Base-by-base conservation (phyloP, 1,140 invertebrate species). In the Drosophila oshimai region DNA sequence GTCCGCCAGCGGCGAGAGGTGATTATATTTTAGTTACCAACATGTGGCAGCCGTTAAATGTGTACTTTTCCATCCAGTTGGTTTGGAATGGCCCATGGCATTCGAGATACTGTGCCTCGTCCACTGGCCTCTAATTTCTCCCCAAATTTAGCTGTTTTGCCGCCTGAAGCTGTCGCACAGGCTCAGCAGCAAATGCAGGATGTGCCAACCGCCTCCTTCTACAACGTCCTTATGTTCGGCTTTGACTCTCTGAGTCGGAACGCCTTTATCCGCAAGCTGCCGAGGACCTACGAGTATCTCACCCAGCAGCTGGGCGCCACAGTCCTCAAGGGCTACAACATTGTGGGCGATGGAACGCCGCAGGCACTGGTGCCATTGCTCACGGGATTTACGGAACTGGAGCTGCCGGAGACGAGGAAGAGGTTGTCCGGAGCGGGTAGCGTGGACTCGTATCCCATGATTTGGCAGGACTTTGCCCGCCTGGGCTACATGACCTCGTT, bases 311-410 rank as follows among this genome's bases (percentile, higher is more conserved):
- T 98, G n/a, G 91, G 93, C 17, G 94, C 94, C 3, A 91, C 94
- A 9, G 92, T 97, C 4, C 89, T 98, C 1, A 92, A 97, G 83
- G 96, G 96, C 60, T 97, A 97, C 73, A 98, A 98, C 81, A 98
- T 98, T 50, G 95, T 99, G 2, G 98, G 98, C 0, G 98, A 99
- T 92, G 98, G 98, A 0, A 99, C 98, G 0, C 97, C 97, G 0
- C 97, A 98, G 76, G 97, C 98, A 0, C 91, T 98, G 13, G 96
- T 98, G 31, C 98, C 98, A 0, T 95, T 99, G 37, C 91, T 99
- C 0, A 98, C 97, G 0, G 96, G 96, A 10, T 95, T 95, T 90
- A 98, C 95, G 0, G 98, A 99, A 91, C 87, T 95, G 4, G 97
- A 98, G 91, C 90, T 98, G 18, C 97, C 96, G 0, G 96, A 98